phyloP scores from a whole-genome alignment of 2,797 vertebrate genomes.

The Gymnothorax javanicus region DNA sequence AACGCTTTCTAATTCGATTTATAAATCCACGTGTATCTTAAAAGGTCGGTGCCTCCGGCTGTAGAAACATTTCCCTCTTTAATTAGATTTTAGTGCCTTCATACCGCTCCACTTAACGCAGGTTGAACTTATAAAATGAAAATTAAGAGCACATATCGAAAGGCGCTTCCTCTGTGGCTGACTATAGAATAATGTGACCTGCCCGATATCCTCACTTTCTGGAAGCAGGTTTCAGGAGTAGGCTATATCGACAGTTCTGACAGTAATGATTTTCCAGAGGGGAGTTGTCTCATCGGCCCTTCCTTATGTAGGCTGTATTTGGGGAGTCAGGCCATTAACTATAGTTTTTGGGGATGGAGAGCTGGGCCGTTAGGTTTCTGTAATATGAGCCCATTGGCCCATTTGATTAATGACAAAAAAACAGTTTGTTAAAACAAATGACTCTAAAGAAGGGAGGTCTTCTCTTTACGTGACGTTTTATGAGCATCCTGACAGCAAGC shows the following conservation, averaged over 20 bases:
- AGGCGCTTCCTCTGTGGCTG: neutral
- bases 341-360: too few species aligned
- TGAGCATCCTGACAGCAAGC: too few species aligned
- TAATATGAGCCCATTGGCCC: too few species aligned
- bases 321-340: too few species aligned
- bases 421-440: too few species aligned
- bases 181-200: neutral
- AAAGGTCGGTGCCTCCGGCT: slow-evolving; percentile 23
- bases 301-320: too few species aligned
- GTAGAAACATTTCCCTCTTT: slow-evolving; percentile 27
- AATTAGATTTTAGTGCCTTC: slow-evolving; percentile 35
- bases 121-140: slow-evolving; percentile 14
- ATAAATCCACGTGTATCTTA: slow-evolving; percentile 30
- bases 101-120: slow-evolving; percentile 27
- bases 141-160: neutral
- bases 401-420: too few species aligned
- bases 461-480: too few species aligned
- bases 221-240: neutral
- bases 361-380: too few species aligned
- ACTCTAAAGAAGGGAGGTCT: too few species aligned
- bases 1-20: slow-evolving; percentile 30
- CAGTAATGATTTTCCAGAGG: neutral
- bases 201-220: neutral
- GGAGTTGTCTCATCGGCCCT: too few species aligned
- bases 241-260: neutral